A percentile compares a stretch with the other conserved stretches of the same genome.
phyloP scores from a whole-genome alignment of 2,113 vertebrate species.

The Tragelaphus imberbis region DNA sequence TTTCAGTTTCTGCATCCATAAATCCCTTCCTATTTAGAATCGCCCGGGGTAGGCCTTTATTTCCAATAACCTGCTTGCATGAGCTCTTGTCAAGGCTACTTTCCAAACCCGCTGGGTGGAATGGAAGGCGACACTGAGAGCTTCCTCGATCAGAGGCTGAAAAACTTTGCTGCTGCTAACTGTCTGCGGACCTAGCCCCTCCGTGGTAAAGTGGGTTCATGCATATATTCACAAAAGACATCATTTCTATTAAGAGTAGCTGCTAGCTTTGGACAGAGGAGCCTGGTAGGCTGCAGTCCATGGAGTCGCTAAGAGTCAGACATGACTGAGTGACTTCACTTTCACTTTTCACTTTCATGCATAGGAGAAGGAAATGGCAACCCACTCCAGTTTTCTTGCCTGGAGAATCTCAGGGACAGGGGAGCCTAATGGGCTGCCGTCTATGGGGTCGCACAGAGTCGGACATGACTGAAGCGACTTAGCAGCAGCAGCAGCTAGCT shows the following conservation, averaged over 20 bases:
- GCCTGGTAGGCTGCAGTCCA: too few relatives aligned
- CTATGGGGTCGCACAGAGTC: too few relatives aligned
- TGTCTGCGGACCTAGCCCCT: background rate
- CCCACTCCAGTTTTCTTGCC: too few relatives aligned
- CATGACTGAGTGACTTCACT: too few relatives aligned
- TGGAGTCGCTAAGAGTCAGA: too few relatives aligned
- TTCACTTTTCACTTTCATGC: too few relatives aligned
- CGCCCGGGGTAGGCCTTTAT: background rate
- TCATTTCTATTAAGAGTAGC: background rate
- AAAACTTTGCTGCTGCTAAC: background rate
- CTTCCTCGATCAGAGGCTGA: background rate
- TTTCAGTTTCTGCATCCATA: background rate
- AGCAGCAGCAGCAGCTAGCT: background rate
- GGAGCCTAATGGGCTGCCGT: too few relatives aligned
- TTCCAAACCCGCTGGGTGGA: background rate
- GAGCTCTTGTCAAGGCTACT: background rate
- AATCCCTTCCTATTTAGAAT: background rate
- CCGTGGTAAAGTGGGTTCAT: background rate
- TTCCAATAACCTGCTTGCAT: background rate
- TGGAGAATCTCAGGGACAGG: too few relatives aligned
- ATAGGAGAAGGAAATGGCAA: too few relatives aligned
- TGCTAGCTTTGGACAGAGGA: background rate
- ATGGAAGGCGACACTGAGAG: background rate
- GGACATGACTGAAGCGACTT: too few relatives aligned
- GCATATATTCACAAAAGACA: background rate